A percentile compares a stretch with the other conserved stretches of the same genome.
Conservation (phyloP, 2,797 vertebrate genomes). For the Megaceryle alcyon region DNA sequence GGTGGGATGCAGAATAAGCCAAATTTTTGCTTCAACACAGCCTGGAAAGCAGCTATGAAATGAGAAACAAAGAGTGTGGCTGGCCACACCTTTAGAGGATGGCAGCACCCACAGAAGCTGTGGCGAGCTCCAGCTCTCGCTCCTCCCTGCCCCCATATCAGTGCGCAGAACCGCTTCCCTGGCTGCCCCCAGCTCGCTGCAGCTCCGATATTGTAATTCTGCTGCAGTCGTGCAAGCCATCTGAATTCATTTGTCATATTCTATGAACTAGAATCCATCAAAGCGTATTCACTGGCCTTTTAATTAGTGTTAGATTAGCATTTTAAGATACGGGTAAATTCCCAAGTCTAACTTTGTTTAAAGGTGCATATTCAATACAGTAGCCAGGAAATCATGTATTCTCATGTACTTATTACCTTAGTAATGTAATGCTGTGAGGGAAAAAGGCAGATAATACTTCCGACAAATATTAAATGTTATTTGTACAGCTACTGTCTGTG, state of each 20-base stretch:
- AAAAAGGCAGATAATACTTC: conserved; percentile 64
- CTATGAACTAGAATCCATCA: conserved; percentile 51
- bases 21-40: neutral
- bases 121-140: neutral
- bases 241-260: conserved; percentile 59
- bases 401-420: conserved; percentile 63
- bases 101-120: neutral
- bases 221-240: conserved; percentile 37
- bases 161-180: neutral
- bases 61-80: neutral
- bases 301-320: conserved; percentile 72
- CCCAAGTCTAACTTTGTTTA: conserved; percentile 70
- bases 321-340: conserved; percentile 68
- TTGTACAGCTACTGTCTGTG: conserved; percentile 50
- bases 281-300: conserved; percentile 45
- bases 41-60: neutral
- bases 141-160: neutral
- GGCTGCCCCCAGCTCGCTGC: neutral
- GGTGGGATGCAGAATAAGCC: neutral
- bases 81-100: neutral
- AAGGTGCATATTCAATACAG: conserved; percentile 64
- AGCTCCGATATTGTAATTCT: conserved; percentile 39
- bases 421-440: conserved; percentile 60
- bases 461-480: conserved; percentile 68
- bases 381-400: conserved; percentile 64